A percentile compares a stretch with the other conserved stretches of the same genome.
Conservation (phyloP, 2,113 vertebrate genomes). For the Cariama cristata region DNA sequence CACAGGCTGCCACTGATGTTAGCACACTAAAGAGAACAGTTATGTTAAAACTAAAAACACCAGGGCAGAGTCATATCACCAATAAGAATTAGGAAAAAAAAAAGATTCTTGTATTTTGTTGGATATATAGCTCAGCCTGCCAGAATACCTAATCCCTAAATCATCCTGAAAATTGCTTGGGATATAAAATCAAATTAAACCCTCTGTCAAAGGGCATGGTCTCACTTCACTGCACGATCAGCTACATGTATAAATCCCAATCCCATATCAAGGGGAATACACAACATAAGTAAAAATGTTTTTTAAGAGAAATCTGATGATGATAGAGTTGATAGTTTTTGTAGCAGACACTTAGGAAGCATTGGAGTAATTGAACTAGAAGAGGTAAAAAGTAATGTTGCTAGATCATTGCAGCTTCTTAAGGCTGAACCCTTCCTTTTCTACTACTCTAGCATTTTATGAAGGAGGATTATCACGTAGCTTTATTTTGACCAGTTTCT, state of each 20-base stretch:
- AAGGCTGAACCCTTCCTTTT: not conserved
- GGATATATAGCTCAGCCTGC: not conserved
- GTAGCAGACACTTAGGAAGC: not conserved
- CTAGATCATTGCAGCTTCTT: not conserved
- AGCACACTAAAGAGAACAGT: not conserved
- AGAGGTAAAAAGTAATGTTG: not conserved
- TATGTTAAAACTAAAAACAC: not conserved
- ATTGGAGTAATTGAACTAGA: not conserved
- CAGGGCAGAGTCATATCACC: not conserved
- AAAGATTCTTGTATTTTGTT: not conserved
- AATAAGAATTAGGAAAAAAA: not conserved
- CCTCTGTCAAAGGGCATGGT: not conserved
- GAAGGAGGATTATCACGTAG: not conserved
- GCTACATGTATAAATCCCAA: not conserved
- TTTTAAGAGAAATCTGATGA: not conserved
- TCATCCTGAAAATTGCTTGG: not conserved
- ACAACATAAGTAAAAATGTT: not conserved
- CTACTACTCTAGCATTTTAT: not conserved
- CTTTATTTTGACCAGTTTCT: not conserved
- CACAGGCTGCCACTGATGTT: not conserved
- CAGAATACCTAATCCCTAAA: not conserved
- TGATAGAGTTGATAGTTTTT: not conserved
- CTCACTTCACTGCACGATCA: not conserved
- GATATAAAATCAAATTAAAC: constrained; percentile 34
- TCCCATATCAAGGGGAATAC: not conserved